Evolutionary conservation across 1,140 invertebrate species (phyloP).

Genomic region (Gryllus bimaculatus): DNA sequence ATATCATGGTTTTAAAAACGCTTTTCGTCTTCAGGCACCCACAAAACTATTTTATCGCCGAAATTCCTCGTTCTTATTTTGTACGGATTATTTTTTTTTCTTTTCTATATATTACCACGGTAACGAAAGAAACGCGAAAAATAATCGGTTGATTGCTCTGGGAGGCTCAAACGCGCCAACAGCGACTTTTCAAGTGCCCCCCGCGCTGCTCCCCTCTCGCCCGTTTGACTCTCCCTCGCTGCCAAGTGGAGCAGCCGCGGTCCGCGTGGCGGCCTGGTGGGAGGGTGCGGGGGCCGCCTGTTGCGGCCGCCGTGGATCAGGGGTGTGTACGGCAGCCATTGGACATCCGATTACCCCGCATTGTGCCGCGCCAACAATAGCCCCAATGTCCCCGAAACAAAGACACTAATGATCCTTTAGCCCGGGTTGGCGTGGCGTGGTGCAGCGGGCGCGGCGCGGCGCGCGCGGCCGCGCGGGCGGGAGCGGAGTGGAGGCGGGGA

Average conservation of each 20-base stretch:
- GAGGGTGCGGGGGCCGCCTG: neutral
- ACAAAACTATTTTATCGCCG: too few species aligned
- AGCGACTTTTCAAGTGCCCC: too few species aligned
- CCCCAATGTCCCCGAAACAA: constrained; percentile 24
- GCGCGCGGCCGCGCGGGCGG: neutral
- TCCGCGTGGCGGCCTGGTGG: neutral
- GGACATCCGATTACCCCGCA: constrained; percentile 23
- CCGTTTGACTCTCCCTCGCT: neutral
- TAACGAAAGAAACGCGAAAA: too few species aligned
- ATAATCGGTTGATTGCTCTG: too few species aligned
- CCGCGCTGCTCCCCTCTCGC: too few species aligned
- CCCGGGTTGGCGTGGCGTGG: neutral
- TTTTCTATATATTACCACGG: too few species aligned
- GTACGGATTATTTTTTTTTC: too few species aligned
- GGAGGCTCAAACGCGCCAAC: too few species aligned
- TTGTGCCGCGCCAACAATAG: constrained; percentile 23
- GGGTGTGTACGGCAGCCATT: constrained; percentile 17
- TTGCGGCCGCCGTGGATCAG: neutral
- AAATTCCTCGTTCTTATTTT: too few species aligned
- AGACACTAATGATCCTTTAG: constrained; percentile 24
- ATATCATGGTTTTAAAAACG: too few species aligned
- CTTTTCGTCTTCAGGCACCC: too few species aligned
- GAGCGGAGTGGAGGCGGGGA: neutral
- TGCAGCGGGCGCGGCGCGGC: neutral
- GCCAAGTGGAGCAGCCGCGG: neutral